Evolutionary conservation across 2,113 vertebrate species (phyloP).

Genomic region (Anolis carolinensis): DNA sequence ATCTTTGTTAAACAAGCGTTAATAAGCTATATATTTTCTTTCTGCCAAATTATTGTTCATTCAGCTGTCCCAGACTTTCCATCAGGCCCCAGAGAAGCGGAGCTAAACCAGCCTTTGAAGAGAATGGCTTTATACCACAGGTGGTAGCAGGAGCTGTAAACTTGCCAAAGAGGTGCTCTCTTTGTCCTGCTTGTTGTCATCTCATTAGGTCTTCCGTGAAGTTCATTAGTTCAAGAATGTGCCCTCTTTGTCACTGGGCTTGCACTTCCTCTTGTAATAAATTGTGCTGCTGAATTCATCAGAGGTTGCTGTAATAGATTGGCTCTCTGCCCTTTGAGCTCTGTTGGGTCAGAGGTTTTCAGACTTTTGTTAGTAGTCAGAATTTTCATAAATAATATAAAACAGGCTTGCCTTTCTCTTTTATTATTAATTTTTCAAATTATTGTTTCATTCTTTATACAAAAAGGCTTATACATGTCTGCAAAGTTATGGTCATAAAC

Average conservation of each 20-base stretch:
- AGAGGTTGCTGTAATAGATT: neutral
- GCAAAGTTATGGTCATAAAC: no score
- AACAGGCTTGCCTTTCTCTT: neutral
- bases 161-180: neutral
- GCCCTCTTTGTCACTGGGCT: neutral
- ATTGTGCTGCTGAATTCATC: neutral
- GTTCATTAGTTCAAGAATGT: slow-evolving; percentile 8
- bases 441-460: neutral
- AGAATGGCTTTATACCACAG: neutral
- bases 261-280: slow-evolving; percentile 4
- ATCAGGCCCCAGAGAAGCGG: no score
- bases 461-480: neutral
- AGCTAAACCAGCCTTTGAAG: neutral
- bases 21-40: neutral
- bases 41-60: neutral
- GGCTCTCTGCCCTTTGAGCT: neutral
- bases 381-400: neutral
- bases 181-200: neutral
- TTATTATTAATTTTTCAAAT: neutral
- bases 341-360: neutral
- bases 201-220: neutral
- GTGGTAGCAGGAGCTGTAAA: neutral
- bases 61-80: neutral
- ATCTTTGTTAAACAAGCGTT: neutral
- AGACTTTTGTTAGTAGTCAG: neutral